Evolutionary conservation across 2,888 invertebrate species (phyloP), one percentile per base, ranked within the genome.

Genomic region (Chaetogeoica ovagalla): DNA sequence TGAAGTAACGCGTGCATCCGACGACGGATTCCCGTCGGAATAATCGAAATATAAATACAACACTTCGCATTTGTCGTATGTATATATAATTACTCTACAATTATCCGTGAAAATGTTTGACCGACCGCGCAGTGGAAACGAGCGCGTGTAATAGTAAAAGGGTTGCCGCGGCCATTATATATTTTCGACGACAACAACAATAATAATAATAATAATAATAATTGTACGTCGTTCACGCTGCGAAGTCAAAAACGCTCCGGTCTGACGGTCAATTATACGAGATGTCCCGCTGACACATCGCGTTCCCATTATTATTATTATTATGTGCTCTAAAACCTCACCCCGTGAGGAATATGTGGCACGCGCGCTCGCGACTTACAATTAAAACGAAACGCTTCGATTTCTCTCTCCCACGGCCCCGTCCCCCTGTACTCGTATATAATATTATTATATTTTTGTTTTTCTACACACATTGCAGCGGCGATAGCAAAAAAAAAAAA

Each of bases 191-290:
- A 30, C 4, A 30, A 30, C 4, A 30, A 30, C 4, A 30, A 30
- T 30, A 30, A 30, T 30, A 30, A 30, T 30, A 30, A 30, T 30
- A 30, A 30, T 30, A 30, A 30, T 15, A 48, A 48, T 48, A 48
- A 48, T 48, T 48, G 11, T 66, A n/a, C 59, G 55, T 70, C 57
- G 70, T 69, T 60, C 77, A 70, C 55, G 70, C 77, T 79, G 77
- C 70, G 77, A 79, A 79, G 77, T 79, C 77, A 70, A 79, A n/a
- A 69, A 70, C 70, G 70, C 70, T 39, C 23, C 60, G 63, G 70
- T 68, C 60, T 17, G 76, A 62, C 77, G 77, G 76, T 79, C 77
- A 79, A 79, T 79, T 79, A 79, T 70, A 63, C 39, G 39, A 17
- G 55, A 71, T 71, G 77, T 71, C 77, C 77, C 70, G 77, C 77